Evolutionary conservation across 2,888 invertebrate genomes (phyloP).

Genomic region (Itoplectis maculator): DNA sequence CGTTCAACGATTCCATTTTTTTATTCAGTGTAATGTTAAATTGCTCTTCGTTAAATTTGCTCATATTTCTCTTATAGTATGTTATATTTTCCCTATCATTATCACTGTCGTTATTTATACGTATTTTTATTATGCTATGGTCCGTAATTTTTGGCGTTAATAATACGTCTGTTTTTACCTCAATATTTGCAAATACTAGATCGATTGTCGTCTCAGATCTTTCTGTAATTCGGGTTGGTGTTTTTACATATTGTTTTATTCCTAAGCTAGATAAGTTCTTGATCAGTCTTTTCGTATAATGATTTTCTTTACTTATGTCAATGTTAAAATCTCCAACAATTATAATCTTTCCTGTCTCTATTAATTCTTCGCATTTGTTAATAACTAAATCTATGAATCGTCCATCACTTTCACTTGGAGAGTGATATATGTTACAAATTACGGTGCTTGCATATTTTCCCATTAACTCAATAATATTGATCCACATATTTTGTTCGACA

Average conservation of each 20-base stretch:
- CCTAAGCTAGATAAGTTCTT: conserved; percentile 41
- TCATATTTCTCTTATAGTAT: background rate
- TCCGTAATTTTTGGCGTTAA: background rate
- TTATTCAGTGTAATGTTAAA: background rate
- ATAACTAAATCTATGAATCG: conserved; percentile 40
- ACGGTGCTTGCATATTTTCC: conserved; percentile 43
- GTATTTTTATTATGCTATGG: background rate
- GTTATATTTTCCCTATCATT: background rate
- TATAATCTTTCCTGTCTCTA: conserved; percentile 24
- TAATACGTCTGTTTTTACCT: background rate
- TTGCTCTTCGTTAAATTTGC: background rate
- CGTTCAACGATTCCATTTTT: background rate
- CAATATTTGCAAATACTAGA: background rate
- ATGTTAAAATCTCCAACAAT: conserved; percentile 49
- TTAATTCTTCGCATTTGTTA: conserved; percentile 35
- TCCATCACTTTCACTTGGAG: conserved; percentile 54
- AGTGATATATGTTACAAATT: conserved; percentile 54
- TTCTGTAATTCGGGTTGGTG: conserved; percentile 4
- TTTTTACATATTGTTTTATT: conserved; percentile 37
- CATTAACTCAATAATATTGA: conserved; percentile 37
- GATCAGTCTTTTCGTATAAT: conserved; percentile 43
- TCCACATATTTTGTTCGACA: conserved; percentile 35
- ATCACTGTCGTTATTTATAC: background rate
- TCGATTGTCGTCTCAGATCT: background rate
- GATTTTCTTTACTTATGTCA: conserved; percentile 30